These are phyloP conservation scores for Podocnemis expansa DNA, from an alignment of 2,113 vertebrate genomes.

Conservation along the genomic window DNA sequence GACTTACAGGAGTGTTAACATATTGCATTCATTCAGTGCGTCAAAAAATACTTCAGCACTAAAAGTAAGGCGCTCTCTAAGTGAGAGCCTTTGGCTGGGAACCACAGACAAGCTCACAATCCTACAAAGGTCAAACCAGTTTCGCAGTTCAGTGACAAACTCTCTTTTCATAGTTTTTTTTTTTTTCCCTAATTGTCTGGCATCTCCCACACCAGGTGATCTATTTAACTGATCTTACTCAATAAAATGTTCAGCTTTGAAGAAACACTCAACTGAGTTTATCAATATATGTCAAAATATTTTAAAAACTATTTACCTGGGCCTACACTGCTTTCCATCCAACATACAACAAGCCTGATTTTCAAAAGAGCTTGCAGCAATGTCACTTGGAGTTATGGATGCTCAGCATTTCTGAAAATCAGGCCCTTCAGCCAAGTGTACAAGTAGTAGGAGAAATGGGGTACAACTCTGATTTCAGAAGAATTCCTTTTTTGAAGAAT, in stretches of 20 bases:
- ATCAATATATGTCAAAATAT: conserved; percentile 46
- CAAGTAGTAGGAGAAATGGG: background rate
- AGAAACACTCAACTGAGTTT: conserved; percentile 38
- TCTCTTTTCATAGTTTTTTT: conserved; percentile 58
- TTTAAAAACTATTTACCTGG: conserved; percentile 60
- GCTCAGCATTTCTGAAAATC: conserved; percentile 47
- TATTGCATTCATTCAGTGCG: conserved; percentile 78
- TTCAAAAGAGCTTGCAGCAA: conserved; percentile 59
- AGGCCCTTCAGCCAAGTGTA: background rate
- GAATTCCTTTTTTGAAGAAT: background rate
- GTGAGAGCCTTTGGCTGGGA: conserved; percentile 73
- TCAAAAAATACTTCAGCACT: conserved; percentile 75
- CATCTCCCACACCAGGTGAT: conserved; percentile 16
- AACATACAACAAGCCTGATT: conserved; percentile 26
- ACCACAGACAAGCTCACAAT: conserved; percentile 65
- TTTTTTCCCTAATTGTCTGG: conserved; percentile 67
- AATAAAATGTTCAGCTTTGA: conserved; percentile 27
- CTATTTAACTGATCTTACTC: conserved; percentile 69
- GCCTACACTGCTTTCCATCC: conserved; percentile 61
- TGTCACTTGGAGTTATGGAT: background rate
- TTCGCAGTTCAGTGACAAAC: conserved; percentile 42
- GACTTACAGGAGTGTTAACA: conserved; percentile 79
- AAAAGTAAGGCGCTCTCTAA: conserved; percentile 67
- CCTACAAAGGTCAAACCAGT: conserved; percentile 65
- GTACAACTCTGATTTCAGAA: background rate